Base-by-base conservation (phyloP, 2,888 invertebrate genomes). In the Agriopis aurantiaria region DNA sequence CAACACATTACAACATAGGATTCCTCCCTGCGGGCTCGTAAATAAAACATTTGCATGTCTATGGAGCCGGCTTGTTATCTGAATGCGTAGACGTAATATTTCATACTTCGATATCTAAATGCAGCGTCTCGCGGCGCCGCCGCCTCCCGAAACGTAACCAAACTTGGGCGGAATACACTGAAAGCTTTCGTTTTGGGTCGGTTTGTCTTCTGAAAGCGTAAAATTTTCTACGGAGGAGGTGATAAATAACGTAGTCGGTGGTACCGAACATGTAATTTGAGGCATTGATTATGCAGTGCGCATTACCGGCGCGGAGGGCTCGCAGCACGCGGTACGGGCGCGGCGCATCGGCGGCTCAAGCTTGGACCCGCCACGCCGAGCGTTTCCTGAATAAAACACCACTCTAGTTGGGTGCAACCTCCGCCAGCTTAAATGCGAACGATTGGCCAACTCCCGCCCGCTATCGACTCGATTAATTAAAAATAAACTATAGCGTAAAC, bases 351-450 rank as follows among this genome's bases (percentile, higher is more conserved):
- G 43, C 56, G 14, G n/a, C 41, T n/a, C 0, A 14, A 6, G 43
- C 10, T 1, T 6, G 9, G 33, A 33, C 33, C 33, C 17, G 0
- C 17, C n/a, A n/a, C 7, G 9, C 4, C 43, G 3, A 8, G 74
- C 82, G 78, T 78, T 81, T 74, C 82, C 80, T 93, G 91, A 91
- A 92, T 93, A 91, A 92, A 90, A 88, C 84, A 92, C 80, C 87
- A 88, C 83, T 84, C 80, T 80, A 83, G 85, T 86, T 85, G 84
- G 79, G 82, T 79, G 79, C 87, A 85, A 88, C 88, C 86, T 88
- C 84, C 81, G 82, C 81, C 83, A 86, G 84, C 87, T 90, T 91
- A 91, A 91, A 88, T 85, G 86, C 84, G 84, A 85, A 78, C 87
- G 85, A 91, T 92, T 91, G 91, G 90, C 89, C 84, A 77, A 72